phyloP scores from a whole-genome alignment of 2,113 vertebrate species.

The Aphyosemion australe region DNA sequence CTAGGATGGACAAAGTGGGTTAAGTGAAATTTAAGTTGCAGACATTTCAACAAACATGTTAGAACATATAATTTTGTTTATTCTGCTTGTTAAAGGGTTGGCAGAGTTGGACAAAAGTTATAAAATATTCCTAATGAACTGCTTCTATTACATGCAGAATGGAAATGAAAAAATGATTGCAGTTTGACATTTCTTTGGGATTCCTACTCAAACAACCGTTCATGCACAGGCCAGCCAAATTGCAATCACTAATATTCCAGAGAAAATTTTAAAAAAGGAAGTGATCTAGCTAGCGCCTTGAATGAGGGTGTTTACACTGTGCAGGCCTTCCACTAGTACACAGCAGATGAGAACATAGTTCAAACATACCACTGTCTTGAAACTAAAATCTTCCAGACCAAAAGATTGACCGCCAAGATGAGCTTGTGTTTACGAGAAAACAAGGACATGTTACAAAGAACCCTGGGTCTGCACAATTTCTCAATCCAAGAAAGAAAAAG shows the following conservation, averaged over 20 bases:
- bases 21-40: no score
- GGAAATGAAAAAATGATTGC: constrained; percentile 12
- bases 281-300: constrained; percentile 11
- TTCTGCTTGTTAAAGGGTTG: not conserved
- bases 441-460: not conserved
- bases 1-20: no score
- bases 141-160: not conserved
- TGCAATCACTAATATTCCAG: constrained; percentile 61
- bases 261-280: constrained; percentile 23
- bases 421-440: constrained; percentile 27
- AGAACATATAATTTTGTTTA: no score
- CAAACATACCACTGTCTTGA: constrained; percentile 13
- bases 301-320: constrained; percentile 36
- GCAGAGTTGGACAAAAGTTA: not conserved
- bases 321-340: constrained; percentile 1
- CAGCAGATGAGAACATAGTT: constrained; percentile 32
- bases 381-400: constrained; percentile 17
- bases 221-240: constrained; percentile 46
- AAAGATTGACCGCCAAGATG: constrained; percentile 15
- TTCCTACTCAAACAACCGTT: constrained; percentile 13
- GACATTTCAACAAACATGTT: not conserved
- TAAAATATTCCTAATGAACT: not conserved
- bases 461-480: not conserved
- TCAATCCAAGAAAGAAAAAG: not conserved
- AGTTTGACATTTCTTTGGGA: constrained; percentile 23